Percentiles rank a stretch among this genome's conserved stretches.
Conservation (phyloP, 2,113 vertebrate genomes). For the Eupsittula cactorum region DNA sequence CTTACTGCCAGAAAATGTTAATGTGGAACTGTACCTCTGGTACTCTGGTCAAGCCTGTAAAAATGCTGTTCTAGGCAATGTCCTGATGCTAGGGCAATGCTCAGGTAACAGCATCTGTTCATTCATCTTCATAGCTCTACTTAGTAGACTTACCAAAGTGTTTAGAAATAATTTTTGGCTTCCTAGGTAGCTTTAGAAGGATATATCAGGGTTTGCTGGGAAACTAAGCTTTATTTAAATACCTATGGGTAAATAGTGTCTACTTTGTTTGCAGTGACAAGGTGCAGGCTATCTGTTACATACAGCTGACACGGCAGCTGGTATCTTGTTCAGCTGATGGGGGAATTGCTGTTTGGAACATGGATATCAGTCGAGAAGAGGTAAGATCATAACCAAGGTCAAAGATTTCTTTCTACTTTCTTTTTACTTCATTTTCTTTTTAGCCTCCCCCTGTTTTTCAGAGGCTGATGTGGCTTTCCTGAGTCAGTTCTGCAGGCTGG, state of each 20-base stretch:
- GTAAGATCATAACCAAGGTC: constrained; percentile 57
- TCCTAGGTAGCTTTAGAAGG: background rate
- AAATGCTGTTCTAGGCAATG: background rate
- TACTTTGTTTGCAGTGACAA: constrained; percentile 81
- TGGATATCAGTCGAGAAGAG: constrained; percentile 94
- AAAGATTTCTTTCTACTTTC: background rate
- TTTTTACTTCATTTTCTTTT: background rate
- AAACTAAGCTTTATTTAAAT: background rate
- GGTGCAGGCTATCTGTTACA: constrained; percentile 90
- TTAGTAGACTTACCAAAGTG: background rate
- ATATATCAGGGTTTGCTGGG: background rate
- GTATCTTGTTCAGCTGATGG: constrained; percentile 94
- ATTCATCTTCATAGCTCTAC: background rate
- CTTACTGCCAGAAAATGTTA: background rate
- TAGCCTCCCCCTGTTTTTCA: background rate
- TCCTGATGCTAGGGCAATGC: background rate
- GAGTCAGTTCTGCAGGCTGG: background rate
- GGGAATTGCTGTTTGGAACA: constrained; percentile 97
- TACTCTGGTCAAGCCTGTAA: background rate
- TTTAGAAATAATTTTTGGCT: background rate
- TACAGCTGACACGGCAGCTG: constrained; percentile 89
- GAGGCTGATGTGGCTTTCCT: background rate
- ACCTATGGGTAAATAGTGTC: background rate
- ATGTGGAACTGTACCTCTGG: background rate
- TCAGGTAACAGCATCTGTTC: background rate